Evolutionary conservation across 2,113 vertebrate genomes (phyloP), one percentile per base, ranked within the genome.

Genomic region (Felis catus): DNA sequence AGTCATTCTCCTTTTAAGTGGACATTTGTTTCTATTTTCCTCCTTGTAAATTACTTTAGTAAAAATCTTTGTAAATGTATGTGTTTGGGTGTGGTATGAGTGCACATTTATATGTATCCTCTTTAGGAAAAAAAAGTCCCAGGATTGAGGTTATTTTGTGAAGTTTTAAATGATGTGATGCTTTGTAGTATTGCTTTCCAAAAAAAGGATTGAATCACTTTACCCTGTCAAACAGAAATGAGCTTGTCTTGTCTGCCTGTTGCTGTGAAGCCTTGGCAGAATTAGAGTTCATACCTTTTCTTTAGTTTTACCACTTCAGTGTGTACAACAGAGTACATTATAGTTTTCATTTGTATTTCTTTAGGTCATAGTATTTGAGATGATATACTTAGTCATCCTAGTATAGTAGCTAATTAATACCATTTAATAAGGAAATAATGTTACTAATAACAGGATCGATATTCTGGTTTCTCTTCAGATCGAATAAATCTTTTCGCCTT

Each of bases 281-380:
- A 51, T 81, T 89, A 51, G 85, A 70, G 33, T 73, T 36, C 21
- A 45, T 89, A 14, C 85, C 25, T 31, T 88, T 93, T 80, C 29
- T 80, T 73, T 73, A 94, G 39, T 63, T 89, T 89, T 73, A 80
- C 84, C 13, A 94, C 9, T 65, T 58, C n/a, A 94, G 1, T 79
- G 21, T 5, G 5, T 94, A 45, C 27, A 16, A 39, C 31, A 80
- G 36, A 45, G 1, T 80, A 66, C 16, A 39, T 93, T 27, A 36
- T 58, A 45, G 83, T 58, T 94, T 88, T 79, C 71, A 87, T 79
- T 94, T n/a, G 14, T 89, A 80, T 94, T 94, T 93, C 55, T 70
- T 78, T 36, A 15, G 36, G 48, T 88, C 19, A 27, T 33, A 78
- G 12, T 93, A 86, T 66, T 85, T 65, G n/a, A 93, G 41, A 66